Conservation (phyloP, 2,888 invertebrate genomes). For the Branchipolynoe longqiensis region DNA sequence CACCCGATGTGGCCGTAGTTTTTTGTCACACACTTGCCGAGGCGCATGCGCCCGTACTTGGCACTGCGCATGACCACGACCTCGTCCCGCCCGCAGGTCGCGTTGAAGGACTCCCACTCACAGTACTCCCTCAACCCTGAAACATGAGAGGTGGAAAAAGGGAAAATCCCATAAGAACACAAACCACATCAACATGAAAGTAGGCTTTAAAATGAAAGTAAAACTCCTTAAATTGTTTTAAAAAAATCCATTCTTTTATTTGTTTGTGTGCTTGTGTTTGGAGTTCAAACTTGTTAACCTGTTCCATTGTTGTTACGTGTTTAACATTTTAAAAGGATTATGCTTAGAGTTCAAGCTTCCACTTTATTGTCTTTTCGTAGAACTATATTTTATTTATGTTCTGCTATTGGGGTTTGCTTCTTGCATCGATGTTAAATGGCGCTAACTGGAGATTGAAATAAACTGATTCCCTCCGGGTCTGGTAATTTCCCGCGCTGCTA, state of each 20-base stretch:
- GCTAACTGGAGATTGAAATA: not conserved
- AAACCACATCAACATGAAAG: not conserved
- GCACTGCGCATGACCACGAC: constrained; percentile 62
- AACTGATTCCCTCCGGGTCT: not conserved
- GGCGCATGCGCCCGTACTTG: constrained; percentile 64
- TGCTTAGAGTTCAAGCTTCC: too few relatives aligned
- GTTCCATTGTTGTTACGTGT: too few relatives aligned
- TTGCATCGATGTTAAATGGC: not conserved
- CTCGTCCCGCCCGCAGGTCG: constrained; percentile 61
- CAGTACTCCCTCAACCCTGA: constrained; percentile 64
- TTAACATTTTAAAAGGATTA: too few relatives aligned
- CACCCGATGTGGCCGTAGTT: constrained; percentile 66
- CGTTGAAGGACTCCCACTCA: constrained; percentile 65
- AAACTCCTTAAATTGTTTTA: too few relatives aligned
- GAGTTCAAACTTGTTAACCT: too few relatives aligned
- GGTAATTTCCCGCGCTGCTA: not conserved
- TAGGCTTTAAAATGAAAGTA: too few relatives aligned
- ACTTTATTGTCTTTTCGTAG: constrained; percentile 6
- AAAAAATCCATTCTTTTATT: too few relatives aligned
- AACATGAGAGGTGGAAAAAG: not conserved
- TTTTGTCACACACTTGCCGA: constrained; percentile 64
- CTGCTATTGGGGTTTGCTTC: not conserved
- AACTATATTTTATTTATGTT: not conserved
- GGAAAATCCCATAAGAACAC: not conserved
- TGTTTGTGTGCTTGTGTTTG: too few relatives aligned